Evolutionary conservation across 2,888 invertebrate species (phyloP).

Genomic region (Sphecodes monilicornis): DNA sequence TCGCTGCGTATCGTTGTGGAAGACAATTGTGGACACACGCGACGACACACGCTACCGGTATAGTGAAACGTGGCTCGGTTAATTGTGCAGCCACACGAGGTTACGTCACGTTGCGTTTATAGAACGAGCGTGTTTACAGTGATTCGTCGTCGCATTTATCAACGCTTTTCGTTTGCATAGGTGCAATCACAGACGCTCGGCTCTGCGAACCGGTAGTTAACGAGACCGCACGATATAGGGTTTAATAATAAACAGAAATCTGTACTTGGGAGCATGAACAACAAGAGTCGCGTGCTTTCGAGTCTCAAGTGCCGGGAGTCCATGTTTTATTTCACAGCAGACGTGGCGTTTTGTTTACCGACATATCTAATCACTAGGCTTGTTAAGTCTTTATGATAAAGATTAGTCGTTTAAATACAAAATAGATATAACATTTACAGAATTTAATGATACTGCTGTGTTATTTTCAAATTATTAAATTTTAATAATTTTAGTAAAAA

Average conservation of each 20-base stretch:
- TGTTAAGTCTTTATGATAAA: too few species aligned
- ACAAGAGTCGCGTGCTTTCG: background rate
- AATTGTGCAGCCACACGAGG: conserved; percentile 10
- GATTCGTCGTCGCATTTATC: background rate
- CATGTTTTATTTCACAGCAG: background rate
- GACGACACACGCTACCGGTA: background rate
- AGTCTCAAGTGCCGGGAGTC: background rate
- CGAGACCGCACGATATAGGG: background rate
- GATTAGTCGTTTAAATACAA: too few species aligned
- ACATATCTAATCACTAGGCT: too few species aligned
- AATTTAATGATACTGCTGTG: too few species aligned
- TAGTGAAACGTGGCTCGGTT: conserved; percentile 17
- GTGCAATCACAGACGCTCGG: background rate
- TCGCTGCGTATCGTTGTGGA: background rate
- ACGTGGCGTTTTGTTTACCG: too few species aligned
- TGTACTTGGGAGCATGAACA: background rate
- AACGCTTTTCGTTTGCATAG: background rate
- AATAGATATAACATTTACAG: too few species aligned
- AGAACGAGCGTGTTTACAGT: conserved; percentile 25
- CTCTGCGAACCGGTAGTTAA: background rate
- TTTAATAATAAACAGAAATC: background rate
- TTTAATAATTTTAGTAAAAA: too few species aligned
- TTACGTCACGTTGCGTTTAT: conserved; percentile 40
- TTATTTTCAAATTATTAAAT: too few species aligned
- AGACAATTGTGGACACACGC: background rate